Evolutionary conservation across 2,888 invertebrate species (phyloP).

Genomic region (Drosophila macrospina): DNA sequence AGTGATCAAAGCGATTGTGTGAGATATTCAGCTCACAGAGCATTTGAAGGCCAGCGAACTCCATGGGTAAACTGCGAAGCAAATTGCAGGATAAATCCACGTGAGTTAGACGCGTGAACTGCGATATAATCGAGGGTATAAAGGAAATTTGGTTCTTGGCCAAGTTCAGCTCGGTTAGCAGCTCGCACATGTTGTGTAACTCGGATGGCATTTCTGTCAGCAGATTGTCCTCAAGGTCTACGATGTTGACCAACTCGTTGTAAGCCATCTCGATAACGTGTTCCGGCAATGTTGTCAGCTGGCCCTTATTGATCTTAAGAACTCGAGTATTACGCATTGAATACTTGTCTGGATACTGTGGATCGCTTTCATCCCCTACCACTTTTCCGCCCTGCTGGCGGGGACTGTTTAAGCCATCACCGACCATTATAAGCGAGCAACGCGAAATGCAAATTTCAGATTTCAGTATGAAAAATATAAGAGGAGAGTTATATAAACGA

Average conservation of each 20-base stretch:
- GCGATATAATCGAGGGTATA: slow-evolving; percentile 88
- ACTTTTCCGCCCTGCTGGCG: slow-evolving; percentile 53
- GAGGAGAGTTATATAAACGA: slow-evolving; percentile 2
- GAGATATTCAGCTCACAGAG: slow-evolving; percentile 90
- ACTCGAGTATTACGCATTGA: slow-evolving; percentile 57
- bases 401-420: slow-evolving; percentile 67
- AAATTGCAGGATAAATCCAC: slow-evolving; percentile 90
- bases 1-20: slow-evolving; percentile 89
- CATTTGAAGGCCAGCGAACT: slow-evolving; percentile 89
- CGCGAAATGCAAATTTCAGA: background rate
- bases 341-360: slow-evolving; percentile 60
- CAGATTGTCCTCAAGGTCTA: slow-evolving; percentile 49
- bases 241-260: slow-evolving; percentile 56
- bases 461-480: background rate
- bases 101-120: slow-evolving; percentile 87
- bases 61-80: slow-evolving; percentile 87
- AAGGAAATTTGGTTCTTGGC: slow-evolving; percentile 88
- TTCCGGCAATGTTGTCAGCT: slow-evolving; percentile 42
- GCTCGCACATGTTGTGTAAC: slow-evolving; percentile 85
- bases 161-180: slow-evolving; percentile 88
- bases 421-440: slow-evolving; percentile 38
- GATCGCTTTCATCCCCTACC: background rate
- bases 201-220: slow-evolving; percentile 66
- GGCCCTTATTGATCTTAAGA: slow-evolving; percentile 11
- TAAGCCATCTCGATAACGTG: slow-evolving; percentile 51